phyloP scores from a whole-genome alignment of 2,113 vertebrate species.

The Bothrops jararaca region DNA sequence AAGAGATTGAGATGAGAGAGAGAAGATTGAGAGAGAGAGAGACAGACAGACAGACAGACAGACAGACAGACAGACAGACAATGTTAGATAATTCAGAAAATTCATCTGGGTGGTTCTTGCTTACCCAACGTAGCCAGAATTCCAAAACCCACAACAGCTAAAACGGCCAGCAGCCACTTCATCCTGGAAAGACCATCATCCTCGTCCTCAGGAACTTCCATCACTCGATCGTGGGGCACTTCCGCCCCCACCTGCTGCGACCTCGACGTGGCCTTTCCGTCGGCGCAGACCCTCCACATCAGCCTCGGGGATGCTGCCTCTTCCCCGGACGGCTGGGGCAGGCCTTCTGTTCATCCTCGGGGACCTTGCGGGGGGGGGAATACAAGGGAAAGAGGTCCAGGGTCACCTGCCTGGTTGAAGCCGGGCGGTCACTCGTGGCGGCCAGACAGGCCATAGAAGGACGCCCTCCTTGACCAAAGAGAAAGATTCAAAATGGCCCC shows the following conservation, averaged over 20 bases:
- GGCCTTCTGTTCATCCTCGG: background rate
- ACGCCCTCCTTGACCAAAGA: too few relatives aligned
- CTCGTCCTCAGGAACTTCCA: conserved; percentile 29
- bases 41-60: too few relatives aligned
- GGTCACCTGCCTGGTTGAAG: too few relatives aligned
- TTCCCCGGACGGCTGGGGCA: conserved; percentile 53
- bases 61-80: too few relatives aligned
- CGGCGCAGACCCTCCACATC: conserved; percentile 58
- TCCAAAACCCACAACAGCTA: conserved; percentile 77
- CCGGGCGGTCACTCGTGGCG: background rate
- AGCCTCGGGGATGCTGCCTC: conserved; percentile 35
- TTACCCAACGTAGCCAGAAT: conserved; percentile 82
- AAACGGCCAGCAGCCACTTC: conserved; percentile 79
- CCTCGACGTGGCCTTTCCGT: conserved; percentile 7
- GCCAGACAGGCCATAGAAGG: too few relatives aligned
- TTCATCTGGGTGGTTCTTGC: background rate
- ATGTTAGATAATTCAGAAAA: background rate
- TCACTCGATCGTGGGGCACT: fast-evolving
- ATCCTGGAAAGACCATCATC: conserved; percentile 69
- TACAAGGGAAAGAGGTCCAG: fast-evolving
- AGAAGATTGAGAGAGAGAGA: too few relatives aligned
- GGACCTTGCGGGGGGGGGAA: background rate
- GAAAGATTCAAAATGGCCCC: too few relatives aligned
- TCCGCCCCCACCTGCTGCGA: fast-evolving
- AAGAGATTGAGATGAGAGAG: too few relatives aligned